Evolutionary conservation across 2,888 invertebrate genomes (phyloP).

Genomic region (Mechanitis mazaeus): DNA sequence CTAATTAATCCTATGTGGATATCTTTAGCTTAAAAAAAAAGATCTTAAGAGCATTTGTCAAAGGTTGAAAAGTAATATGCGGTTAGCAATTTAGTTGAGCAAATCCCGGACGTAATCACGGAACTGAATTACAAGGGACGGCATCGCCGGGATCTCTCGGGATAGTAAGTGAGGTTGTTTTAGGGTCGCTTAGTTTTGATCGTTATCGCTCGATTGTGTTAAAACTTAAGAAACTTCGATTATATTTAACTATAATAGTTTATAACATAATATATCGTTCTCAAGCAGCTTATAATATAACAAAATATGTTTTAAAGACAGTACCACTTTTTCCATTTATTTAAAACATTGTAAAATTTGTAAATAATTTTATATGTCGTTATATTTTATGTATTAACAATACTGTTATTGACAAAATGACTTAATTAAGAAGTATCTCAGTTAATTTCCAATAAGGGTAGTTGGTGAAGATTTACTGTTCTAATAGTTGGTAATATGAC

Average conservation of each 20-base stretch:
- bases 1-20: too few species aligned
- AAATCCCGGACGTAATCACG: conserved; percentile 38
- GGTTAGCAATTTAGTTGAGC: conserved; percentile 39
- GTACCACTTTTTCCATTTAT: too few species aligned
- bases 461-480: conserved; percentile 57
- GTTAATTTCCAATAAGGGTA: too few species aligned
- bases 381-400: too few species aligned
- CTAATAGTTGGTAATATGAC: conserved; percentile 63
- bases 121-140: conserved; percentile 36
- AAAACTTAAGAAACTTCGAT: conserved; percentile 1
- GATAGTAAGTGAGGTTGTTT: conserved; percentile 18
- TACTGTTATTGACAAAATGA: too few species aligned
- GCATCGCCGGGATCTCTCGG: conserved; percentile 26
- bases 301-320: too few species aligned
- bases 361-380: too few species aligned
- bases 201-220: conserved; percentile 3
- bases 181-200: conserved; percentile 5
- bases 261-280: too few species aligned
- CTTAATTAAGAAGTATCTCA: too few species aligned
- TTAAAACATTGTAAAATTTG: too few species aligned
- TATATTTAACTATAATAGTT: too few species aligned
- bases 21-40: neutral
- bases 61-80: conserved; percentile 23
- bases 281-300: too few species aligned
- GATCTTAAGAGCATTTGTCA: neutral